Evolutionary conservation across 2,113 vertebrate species (phyloP), one percentile per base, ranked within the genome.

Genomic region (Eulacestoma nigropectus): DNA sequence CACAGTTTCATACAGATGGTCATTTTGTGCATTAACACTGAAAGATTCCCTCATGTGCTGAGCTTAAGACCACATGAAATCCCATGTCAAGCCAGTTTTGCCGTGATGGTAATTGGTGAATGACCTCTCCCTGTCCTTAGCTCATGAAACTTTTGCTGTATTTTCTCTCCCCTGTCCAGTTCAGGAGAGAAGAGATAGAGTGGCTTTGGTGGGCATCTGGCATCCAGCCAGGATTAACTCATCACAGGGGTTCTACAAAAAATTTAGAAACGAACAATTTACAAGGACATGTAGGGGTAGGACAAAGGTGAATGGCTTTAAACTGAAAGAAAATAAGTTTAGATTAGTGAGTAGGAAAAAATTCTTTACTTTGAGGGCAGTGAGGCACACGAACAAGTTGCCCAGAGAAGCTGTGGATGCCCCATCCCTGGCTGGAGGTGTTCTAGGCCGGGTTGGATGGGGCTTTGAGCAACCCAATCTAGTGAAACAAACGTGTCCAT

Each of bases 51-150:
- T 77, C 84, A 55, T 13, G 16, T 69, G 16, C 62, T 67, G 37
- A 92, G 47, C 53, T 89, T 75, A 91, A 96, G 30, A n/a, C 32
- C 65, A 77, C 37, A 49, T 30, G 42, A 69, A 90, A 91, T 84
- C 62, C 32, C 57, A 69, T 3, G 16, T 15, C 13, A 68, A n/a
- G 7, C 39, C n/a, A 53, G 39, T 26, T 82, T 46, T 68, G 25
- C 11, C 62, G 32, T 39, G 62, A 26, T 35, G 29, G 25, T 18
- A 60, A 32, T 13, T 17, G 11, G 8, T 46, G 46, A 41, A 46
- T 22, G 60, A 68, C 32, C 13, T 60, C 53, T 75, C 29, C 53
- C 16, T 39, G 13, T 32, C 39, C n/a, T 60, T 46, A 39, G 17
- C 19, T 74, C 39, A 21, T 22, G 11, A 75, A 27, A 11, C 8